Base-by-base conservation (phyloP, 2,888 invertebrate species). In the Metacarcinus magister region DNA sequence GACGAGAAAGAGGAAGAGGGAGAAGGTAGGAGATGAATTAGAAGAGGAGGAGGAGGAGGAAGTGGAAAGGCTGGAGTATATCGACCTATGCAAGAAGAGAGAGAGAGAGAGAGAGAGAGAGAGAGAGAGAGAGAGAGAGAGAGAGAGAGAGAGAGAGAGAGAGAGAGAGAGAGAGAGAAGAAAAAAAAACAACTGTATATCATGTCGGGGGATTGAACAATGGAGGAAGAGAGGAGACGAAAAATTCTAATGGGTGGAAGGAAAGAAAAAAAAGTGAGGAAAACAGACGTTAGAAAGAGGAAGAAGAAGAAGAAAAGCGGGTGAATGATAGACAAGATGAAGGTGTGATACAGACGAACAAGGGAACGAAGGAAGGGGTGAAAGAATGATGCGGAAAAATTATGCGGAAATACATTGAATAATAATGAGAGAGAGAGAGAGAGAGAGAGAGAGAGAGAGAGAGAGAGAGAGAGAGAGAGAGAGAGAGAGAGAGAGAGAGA, bases 91-190 rank as follows among this genome's bases (percentile, higher is more conserved):
- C 2, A 19, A 60, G 60, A 13, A 13, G 54, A 39, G 39, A 4
- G 39, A 39, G 39, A 32, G 16, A 32, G 89, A 90, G n/a, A 32
- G 13, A 10, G 89, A 39, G 39, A 32, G 39, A 16, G 82, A 82
- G 91, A 82, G 82, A 82, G 82, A 82, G 82, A 82, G 82, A 82
- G 82, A 82, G 82, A 82, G 82, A 82, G 82, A 82, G 82, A 82
- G 82, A 82, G 82, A 82, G 82, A 82, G 82, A 82, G 39, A 90
- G 39, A 90, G 89, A 90, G 89, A 90, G 89, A 90, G 89, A 90
- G 89, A 90, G 89, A 90, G 89, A 90, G 89, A 90, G 89, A 90
- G 89, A 90, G 89, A 90, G 89, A 90, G 89, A n/a, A 16, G 28
- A n/a, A n/a, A n/a, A n/a, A n/a, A n/a, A n/a, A n/a, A n/a, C n/a